Conservation (phyloP, 2,113 vertebrate species). For the Sceloporus tristichus region DNA sequence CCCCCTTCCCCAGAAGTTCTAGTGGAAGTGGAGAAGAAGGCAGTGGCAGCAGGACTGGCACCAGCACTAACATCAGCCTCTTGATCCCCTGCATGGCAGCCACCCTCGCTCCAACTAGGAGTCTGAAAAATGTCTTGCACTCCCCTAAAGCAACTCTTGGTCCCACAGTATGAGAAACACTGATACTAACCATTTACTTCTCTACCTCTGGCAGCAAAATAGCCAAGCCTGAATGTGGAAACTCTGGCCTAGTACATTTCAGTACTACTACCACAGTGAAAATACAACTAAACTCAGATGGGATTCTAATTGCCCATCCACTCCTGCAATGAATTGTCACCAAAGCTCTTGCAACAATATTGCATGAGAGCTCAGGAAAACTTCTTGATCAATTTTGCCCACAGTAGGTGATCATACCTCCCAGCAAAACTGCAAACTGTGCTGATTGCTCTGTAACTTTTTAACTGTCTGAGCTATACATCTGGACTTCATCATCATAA, state of each 20-base stretch:
- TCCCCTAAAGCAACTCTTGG: too few species aligned
- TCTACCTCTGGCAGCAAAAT: not conserved
- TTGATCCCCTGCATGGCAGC: too few species aligned
- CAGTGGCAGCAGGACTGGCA: too few species aligned
- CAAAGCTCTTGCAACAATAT: not conserved
- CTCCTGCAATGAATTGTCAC: not conserved
- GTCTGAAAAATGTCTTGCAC: too few species aligned
- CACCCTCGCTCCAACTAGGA: too few species aligned
- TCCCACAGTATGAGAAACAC: too few species aligned
- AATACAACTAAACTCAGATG: not conserved
- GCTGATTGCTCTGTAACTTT: not conserved
- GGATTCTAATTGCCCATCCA: not conserved
- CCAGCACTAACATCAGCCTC: too few species aligned
- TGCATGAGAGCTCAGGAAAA: not conserved
- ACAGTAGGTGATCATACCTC: not conserved
- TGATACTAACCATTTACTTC: not conserved
- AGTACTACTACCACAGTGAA: not conserved
- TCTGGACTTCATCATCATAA: conserved; percentile 7
- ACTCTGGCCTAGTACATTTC: too few species aligned
- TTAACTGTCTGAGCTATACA: not conserved
- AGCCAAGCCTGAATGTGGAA: too few species aligned
- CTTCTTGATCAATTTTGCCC: not conserved
- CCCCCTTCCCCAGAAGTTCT: too few species aligned
- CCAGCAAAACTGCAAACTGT: not conserved
- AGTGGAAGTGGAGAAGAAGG: too few species aligned